Percentiles rank a stretch among this genome's conserved stretches.
These are phyloP conservation scores for Melanotus villosus DNA, from an alignment of 2,888 invertebrate genomes.

Conservation along the genomic window DNA sequence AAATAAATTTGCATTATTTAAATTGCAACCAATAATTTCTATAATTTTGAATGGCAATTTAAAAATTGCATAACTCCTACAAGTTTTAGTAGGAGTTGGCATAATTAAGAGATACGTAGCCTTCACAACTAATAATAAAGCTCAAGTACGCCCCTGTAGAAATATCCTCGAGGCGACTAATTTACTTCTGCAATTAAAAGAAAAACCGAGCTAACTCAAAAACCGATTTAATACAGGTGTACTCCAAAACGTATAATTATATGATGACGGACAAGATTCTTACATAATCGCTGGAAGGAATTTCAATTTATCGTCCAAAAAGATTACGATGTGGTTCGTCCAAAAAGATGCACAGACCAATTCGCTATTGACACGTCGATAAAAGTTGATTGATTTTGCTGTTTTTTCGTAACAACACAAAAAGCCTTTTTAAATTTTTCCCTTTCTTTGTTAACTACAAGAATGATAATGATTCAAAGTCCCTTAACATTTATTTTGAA, in stretches of 20 bases:
- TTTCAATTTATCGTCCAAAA: constrained; percentile 20
- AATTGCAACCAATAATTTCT: neutral
- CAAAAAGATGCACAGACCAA: neutral
- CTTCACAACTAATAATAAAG: neutral
- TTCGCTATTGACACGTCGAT: neutral
- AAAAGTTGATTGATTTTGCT: constrained; percentile 12
- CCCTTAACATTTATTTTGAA: too few species aligned
- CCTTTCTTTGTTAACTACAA: too few species aligned
- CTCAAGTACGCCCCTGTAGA: constrained; percentile 1
- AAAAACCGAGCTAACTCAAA: constrained; percentile 7
- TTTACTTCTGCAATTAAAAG: constrained; percentile 16
- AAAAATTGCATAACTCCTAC: neutral
- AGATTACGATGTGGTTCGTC: neutral
- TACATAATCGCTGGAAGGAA: constrained; percentile 13
- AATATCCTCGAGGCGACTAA: neutral
- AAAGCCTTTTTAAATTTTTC: neutral
- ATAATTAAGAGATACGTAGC: neutral
- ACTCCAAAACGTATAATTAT: constrained; percentile 23
- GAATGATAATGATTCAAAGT: too few species aligned
- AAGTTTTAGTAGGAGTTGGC: neutral
- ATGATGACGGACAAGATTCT: constrained; percentile 25
- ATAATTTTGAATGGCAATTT: neutral
- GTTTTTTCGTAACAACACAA: neutral
- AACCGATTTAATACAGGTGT: constrained; percentile 11
- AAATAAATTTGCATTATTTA: constrained; percentile 3